These are phyloP conservation scores for Harpalus rubripes DNA, from an alignment of 2,888 invertebrate species.

Conservation along the genomic window DNA sequence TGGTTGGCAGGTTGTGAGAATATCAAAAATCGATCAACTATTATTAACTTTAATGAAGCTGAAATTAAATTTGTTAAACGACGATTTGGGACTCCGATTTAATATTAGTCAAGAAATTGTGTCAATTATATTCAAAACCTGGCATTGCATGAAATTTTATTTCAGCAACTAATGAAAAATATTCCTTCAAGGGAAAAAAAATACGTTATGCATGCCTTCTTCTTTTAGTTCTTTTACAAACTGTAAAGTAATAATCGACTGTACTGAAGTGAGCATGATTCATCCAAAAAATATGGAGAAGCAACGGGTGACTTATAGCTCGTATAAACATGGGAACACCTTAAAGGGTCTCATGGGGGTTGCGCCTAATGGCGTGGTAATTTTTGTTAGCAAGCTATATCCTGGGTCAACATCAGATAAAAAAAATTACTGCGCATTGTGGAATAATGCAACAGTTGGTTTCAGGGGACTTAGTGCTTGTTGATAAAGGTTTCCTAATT, in stretches of 20 bases:
- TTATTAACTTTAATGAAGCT: too few relatives aligned
- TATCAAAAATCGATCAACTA: conserved; percentile 36
- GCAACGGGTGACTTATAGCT: conserved; percentile 20
- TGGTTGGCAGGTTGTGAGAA: conserved; percentile 40
- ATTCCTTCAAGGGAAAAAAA: conserved; percentile 23
- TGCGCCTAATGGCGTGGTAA: conserved; percentile 27
- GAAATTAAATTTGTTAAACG: conserved; percentile 25
- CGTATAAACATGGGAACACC: conserved; percentile 39
- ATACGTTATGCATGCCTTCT: conserved; percentile 34
- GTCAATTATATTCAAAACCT: conserved; percentile 19
- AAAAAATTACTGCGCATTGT: conserved; percentile 15
- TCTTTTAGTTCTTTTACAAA: conserved; percentile 36
- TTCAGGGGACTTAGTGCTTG: not conserved
- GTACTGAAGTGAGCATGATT: conserved; percentile 13
- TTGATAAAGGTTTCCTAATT: conserved; percentile 3
- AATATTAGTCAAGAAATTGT: conserved; percentile 24
- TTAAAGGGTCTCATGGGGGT: conserved; percentile 25
- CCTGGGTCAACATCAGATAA: conserved; percentile 41
- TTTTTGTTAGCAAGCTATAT: conserved; percentile 35
- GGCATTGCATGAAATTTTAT: conserved; percentile 38
- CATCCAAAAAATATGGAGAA: conserved; percentile 37
- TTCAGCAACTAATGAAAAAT: conserved; percentile 23
- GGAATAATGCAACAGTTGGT: not conserved
- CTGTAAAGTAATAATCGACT: conserved; percentile 39
- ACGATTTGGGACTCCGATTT: conserved; percentile 33